These are phyloP conservation scores for Horisme vitalbata DNA, from an alignment of 2,888 invertebrate genomes.

Conservation along the genomic window DNA sequence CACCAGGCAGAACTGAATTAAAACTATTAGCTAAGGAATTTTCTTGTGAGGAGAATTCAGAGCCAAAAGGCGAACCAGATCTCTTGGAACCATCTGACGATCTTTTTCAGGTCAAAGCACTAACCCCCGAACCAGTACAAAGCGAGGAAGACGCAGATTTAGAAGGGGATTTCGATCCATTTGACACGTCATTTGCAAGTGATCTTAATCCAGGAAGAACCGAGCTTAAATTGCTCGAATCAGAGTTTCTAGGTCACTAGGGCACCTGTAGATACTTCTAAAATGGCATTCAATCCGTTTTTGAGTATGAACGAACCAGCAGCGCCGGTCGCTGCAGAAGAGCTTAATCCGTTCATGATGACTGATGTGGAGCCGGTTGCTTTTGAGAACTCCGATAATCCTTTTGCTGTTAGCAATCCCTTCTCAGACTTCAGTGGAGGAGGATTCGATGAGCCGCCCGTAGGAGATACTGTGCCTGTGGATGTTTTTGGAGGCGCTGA, in stretches of 20 bases:
- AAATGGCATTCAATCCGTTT: slow-evolving; percentile 91
- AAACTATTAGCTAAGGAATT: slow-evolving; percentile 90
- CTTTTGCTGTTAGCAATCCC: slow-evolving; percentile 88
- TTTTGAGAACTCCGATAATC: slow-evolving; percentile 83
- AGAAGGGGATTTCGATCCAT: slow-evolving; percentile 86
- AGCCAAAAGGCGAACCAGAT: slow-evolving; percentile 64
- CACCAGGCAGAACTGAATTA: slow-evolving; percentile 90
- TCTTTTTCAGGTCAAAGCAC: slow-evolving; percentile 86
- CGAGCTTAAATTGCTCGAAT: slow-evolving; percentile 90
- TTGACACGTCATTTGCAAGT: slow-evolving; percentile 91
- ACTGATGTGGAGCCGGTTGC: slow-evolving; percentile 62
- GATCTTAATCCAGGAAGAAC: slow-evolving; percentile 89
- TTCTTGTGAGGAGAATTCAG: slow-evolving; percentile 74
- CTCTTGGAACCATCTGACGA: slow-evolving; percentile 79
- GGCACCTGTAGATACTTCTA: slow-evolving; percentile 34
- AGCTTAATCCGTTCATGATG: slow-evolving; percentile 87
- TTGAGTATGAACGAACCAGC: slow-evolving; percentile 87
- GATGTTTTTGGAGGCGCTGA: slow-evolving; percentile 70
- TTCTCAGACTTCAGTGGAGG: slow-evolving; percentile 84
- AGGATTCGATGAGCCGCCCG: slow-evolving; percentile 57
- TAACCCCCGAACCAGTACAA: slow-evolving; percentile 84
- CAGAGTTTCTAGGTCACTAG: slow-evolving; percentile 82
- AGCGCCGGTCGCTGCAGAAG: slow-evolving; percentile 73
- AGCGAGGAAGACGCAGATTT: slow-evolving; percentile 8
- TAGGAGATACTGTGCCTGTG: slow-evolving; percentile 65